These are phyloP conservation scores for Sitobion miscanthi DNA, from an alignment of 1,140 invertebrate species.

Conservation along the genomic window DNA sequence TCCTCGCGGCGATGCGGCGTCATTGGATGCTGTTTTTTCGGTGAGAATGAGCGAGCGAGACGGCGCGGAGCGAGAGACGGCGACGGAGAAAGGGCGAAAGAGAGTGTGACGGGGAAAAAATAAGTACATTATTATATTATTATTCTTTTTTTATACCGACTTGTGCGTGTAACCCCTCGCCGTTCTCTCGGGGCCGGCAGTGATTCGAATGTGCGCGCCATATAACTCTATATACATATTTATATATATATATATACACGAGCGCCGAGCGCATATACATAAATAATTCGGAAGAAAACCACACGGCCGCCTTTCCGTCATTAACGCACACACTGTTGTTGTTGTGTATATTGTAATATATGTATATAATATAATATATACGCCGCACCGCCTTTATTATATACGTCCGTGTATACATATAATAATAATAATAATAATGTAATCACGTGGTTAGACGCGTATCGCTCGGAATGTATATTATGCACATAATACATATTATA, in stretches of 20 bases:
- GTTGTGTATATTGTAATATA: neutral
- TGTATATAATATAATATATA: neutral
- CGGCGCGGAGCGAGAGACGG: neutral
- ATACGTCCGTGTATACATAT: neutral
- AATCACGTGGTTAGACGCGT: neutral
- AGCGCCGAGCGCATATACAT: neutral
- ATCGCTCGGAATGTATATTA: neutral
- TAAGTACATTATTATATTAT: slow-evolving; percentile 33
- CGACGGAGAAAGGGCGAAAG: neutral
- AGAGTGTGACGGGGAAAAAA: slow-evolving; percentile 15
- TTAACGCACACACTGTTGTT: neutral
- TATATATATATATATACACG: neutral
- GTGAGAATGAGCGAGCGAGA: neutral
- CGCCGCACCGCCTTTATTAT: neutral
- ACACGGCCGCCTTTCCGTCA: neutral
- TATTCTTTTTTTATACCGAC: slow-evolving; percentile 13
- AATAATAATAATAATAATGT: slow-evolving; percentile 14
- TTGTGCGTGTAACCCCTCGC: slow-evolving; percentile 10
- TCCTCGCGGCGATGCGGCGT: neutral
- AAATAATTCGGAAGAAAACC: slow-evolving; percentile 47
- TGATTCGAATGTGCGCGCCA: slow-evolving; percentile 24
- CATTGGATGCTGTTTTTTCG: slow-evolving; percentile 53
- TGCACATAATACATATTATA: neutral
- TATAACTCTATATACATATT: neutral
- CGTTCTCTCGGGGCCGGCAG: slow-evolving; percentile 27